Percentiles rank a stretch among this genome's conserved stretches.
Evolutionary conservation across 2,888 invertebrate species (phyloP).

Genomic region (Leptopilina syphax): DNA sequence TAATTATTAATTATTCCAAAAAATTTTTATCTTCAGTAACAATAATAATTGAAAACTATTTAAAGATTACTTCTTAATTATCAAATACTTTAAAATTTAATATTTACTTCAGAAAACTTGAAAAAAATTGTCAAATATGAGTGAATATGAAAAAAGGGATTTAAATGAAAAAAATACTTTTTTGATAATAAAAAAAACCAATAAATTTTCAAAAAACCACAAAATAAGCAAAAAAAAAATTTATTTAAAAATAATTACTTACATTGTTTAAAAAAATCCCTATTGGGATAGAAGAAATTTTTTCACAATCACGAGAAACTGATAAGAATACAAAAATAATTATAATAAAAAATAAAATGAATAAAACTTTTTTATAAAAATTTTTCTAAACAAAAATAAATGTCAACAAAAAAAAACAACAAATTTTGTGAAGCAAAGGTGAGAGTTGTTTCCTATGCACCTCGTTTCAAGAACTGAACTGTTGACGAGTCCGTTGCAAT

Average conservation of each 20-base stretch:
- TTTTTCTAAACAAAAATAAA: background rate
- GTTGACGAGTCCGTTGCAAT: conserved; percentile 22
- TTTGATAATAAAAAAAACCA: too few species aligned
- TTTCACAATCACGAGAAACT: conserved; percentile 26
- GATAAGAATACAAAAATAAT: too few species aligned
- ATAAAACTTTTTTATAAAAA: background rate
- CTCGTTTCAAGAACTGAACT: conserved; percentile 23
- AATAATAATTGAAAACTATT: too few species aligned
- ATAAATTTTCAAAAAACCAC: background rate
- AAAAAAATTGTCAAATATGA: too few species aligned
- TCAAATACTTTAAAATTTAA: too few species aligned
- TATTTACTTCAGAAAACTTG: too few species aligned
- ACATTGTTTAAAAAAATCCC: conserved; percentile 15
- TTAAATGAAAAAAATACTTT: too few species aligned
- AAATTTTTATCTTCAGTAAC: too few species aligned
- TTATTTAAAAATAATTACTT: background rate
- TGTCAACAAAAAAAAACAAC: background rate
- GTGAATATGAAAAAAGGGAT: too few species aligned
- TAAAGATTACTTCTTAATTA: too few species aligned
- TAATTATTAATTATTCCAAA: too few species aligned
- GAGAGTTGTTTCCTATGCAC: conserved; percentile 17
- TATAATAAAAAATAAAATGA: background rate
- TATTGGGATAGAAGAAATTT: background rate
- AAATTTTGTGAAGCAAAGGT: background rate
- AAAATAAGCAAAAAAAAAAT: background rate